Conservation (phyloP, 2,113 vertebrate species). For the Daboia siamensis region DNA sequence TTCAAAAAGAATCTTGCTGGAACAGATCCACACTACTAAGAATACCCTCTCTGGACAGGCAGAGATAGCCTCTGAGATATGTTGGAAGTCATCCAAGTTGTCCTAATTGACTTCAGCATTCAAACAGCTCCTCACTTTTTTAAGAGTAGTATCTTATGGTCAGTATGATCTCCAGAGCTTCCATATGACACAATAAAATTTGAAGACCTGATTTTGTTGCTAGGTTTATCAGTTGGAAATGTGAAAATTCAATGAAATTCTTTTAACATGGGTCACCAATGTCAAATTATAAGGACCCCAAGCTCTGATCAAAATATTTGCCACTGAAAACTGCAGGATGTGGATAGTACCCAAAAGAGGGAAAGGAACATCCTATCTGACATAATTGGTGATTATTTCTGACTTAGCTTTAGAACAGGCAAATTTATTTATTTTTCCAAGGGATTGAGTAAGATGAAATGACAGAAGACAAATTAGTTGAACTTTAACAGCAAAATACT, state of each 20-base stretch:
- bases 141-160: not conserved
- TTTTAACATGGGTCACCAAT: not conserved
- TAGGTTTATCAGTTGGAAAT: not conserved
- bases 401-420: not conserved
- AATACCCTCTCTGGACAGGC: not conserved
- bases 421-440: not conserved
- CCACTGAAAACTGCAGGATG: not conserved
- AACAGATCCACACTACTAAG: not conserved
- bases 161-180: not conserved
- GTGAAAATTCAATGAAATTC: not conserved
- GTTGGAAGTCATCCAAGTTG: not conserved
- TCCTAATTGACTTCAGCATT: not conserved
- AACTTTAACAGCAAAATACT: not conserved
- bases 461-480: not conserved
- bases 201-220: not conserved
- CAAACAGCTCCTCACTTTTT: not conserved
- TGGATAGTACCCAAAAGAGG: not conserved
- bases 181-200: not conserved
- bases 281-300: not conserved
- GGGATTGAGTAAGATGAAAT: not conserved
- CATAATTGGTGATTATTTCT: not conserved
- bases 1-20: not conserved
- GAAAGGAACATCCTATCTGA: not conserved
- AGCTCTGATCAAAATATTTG: not conserved
- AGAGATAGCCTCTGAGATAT: too few relatives aligned